These are phyloP conservation scores for Ginglymostoma cirratum DNA, from an alignment of 2,113 vertebrate species.

Conservation along the genomic window DNA sequence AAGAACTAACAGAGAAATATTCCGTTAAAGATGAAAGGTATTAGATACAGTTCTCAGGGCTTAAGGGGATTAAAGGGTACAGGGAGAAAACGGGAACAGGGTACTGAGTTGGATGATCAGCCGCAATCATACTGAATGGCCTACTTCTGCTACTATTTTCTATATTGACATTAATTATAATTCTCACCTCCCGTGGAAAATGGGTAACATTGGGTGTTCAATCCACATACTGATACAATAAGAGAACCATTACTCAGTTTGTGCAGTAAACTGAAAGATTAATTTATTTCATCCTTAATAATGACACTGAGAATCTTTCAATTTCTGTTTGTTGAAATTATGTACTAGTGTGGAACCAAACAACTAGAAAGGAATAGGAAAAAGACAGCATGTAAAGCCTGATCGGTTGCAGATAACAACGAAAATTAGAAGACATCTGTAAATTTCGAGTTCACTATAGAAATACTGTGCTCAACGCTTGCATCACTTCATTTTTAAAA, in stretches of 20 bases:
- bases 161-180: not conserved
- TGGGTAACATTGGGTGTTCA: not conserved
- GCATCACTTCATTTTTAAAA: not conserved
- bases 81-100: too few species aligned
- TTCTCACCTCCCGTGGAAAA: not conserved
- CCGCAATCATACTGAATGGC: too few species aligned
- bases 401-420: not conserved
- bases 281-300: not conserved
- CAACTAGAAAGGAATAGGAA: not conserved
- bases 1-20: constrained; percentile 28
- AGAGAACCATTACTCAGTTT: not conserved
- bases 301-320: not conserved
- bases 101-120: too few species aligned
- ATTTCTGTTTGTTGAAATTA: not conserved
- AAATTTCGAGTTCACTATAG: not conserved
- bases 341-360: not conserved
- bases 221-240: not conserved
- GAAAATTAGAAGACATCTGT: not conserved
- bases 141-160: too few species aligned
- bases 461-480: not conserved
- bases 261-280: not conserved
- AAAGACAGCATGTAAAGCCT: not conserved
- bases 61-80: too few species aligned
- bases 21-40: not conserved
- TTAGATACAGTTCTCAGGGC: too few species aligned